Evolutionary conservation across 1,140 invertebrate species (phyloP), one percentile per base, ranked within the genome.

Genomic region (Orchestia grillus): DNA sequence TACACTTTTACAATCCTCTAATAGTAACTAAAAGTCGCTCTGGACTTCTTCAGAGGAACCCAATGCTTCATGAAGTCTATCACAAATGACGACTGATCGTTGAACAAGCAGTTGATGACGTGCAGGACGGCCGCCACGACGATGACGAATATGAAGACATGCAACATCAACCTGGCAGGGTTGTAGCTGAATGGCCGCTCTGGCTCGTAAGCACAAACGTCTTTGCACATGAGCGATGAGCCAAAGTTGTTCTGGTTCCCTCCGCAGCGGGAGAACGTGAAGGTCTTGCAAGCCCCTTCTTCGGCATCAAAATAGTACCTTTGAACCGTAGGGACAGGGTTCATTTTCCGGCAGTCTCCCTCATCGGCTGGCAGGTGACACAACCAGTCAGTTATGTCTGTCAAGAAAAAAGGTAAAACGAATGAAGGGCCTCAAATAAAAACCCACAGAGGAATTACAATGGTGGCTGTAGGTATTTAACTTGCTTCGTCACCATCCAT

Each of bases 201-300:
- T 4, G 43, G 43, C 43, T 94, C 92, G 44, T 94, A 94, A n/a
- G 44, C 43, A 47, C 92, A 94, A 6, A 94, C 44, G 36, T 94
- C 92, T 47, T 94, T 94, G 92, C 92, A 94, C 43, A 47, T 94
- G 41, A 94, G 92, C 6, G 44, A 94, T n/a, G 92, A 94, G 43
- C 92, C 92, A 47, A 45, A 94, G 47, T 94, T 94, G 44, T 94
- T 94, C 8, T 94, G 36, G 44, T 94, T 94, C 11, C 92, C 92
- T 8, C 92, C 92, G 44, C 92, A 94, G 41, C 92, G 92, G 15
- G 92, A 94, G 92, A 45, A 94, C 6, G 43, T 45, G 92, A 94
- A 94, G 44, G 92, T 47, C 11, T 94, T 44, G 44, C 92, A 94
- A 28, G 15, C 43, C 47, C 47, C 47, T 11, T 45, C 44, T 94